phyloP scores from a whole-genome alignment of 2,888 invertebrate species.

The Eupithecia insigniata region DNA sequence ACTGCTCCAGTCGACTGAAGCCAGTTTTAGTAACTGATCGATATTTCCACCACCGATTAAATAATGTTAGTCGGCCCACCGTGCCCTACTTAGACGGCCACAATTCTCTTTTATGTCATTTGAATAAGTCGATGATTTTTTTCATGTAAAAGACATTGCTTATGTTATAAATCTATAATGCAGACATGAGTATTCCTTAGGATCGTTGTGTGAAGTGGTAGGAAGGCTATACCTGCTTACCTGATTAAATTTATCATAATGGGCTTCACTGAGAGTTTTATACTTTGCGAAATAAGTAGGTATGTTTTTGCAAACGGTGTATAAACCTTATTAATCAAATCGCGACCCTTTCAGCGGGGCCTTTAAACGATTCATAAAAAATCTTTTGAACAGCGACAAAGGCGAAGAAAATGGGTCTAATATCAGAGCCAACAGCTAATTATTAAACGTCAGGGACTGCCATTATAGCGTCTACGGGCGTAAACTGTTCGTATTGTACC shows the following conservation, averaged over 20 bases:
- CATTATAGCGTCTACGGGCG: conserved; percentile 49
- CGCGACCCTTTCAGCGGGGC: conserved; percentile 22
- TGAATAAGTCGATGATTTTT: conserved; percentile 58
- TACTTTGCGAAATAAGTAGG: not conserved
- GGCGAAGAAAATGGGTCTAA: conserved; percentile 46
- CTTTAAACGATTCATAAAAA: conserved; percentile 35
- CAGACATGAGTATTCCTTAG: not conserved
- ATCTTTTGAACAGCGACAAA: conserved; percentile 40
- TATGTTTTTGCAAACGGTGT: not conserved
- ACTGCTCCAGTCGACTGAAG: conserved; percentile 69
- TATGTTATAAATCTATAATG: not conserved
- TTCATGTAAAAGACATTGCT: conserved; percentile 12
- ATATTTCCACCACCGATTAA: conserved; percentile 62
- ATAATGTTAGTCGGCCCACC: conserved; percentile 56
- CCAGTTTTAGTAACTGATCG: conserved; percentile 79
- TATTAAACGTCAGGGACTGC: conserved; percentile 46
- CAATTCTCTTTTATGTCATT: conserved; percentile 70
- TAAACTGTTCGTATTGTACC: conserved; percentile 48
- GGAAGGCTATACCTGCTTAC: not conserved
- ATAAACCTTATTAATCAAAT: conserved; percentile 24
- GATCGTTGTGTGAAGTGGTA: not conserved
- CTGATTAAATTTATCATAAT: not conserved
- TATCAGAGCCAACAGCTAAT: conserved; percentile 51
- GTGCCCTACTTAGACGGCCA: conserved; percentile 75
- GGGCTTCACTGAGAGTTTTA: not conserved